phyloP scores from a whole-genome alignment of 2,113 vertebrate species.

The Lepidothrix coronata region DNA sequence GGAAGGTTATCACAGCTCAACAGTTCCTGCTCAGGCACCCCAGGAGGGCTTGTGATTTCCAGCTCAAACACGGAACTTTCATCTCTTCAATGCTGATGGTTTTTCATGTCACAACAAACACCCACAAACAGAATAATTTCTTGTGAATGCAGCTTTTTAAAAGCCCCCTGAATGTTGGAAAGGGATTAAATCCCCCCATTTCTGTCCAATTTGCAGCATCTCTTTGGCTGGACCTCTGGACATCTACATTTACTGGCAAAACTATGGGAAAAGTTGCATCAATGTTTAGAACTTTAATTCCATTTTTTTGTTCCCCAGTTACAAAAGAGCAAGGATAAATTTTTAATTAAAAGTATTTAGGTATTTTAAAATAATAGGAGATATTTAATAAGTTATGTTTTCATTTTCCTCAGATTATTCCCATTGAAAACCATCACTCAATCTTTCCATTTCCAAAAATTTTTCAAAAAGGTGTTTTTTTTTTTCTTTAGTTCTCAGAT shows the following conservation, averaged over 20 bases:
- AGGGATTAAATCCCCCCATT: background rate
- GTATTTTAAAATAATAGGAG: background rate
- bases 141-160: background rate
- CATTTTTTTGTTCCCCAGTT: background rate
- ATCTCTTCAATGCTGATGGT: background rate
- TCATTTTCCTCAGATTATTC: background rate
- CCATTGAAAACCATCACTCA: background rate
- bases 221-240: background rate
- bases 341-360: background rate
- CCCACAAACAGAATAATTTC: background rate
- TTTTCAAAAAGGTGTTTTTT: background rate
- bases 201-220: background rate
- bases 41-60: rapidly evolving
- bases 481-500: background rate
- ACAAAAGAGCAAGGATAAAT: background rate
- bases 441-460: background rate
- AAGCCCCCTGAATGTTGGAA: background rate
- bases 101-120: background rate
- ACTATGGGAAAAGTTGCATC: background rate
- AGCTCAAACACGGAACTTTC: background rate
- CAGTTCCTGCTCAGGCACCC: background rate
- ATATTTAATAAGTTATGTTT: background rate
- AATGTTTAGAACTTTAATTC: background rate
- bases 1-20: background rate
- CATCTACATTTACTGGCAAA: background rate